Base-by-base conservation (phyloP, 92 coral and sea anemone species). In the Diadumene lineata region DNA sequence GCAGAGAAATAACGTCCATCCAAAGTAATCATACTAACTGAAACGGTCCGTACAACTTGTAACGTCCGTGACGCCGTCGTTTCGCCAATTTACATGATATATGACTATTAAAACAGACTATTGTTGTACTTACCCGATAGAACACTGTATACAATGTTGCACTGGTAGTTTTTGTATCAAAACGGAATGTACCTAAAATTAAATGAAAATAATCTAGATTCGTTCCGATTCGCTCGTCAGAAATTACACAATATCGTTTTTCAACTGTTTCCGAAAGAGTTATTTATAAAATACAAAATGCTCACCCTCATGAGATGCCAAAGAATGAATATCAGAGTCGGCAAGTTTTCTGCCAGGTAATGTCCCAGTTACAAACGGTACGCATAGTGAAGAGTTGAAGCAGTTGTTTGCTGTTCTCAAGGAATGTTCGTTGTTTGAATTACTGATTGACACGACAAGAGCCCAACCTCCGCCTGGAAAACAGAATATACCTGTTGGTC, bases 271-370 rank as follows among this genome's bases (percentile, higher is more conserved):
- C 6, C 13, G 48, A 4, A 38, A 38, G 48, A 4, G 13, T 38
- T 4, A 38, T 38, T 38, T 38, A 13, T 38, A 13, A 38, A 38
- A 38, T 6, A 13, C 48, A 6, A 38, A 38, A 13, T 38, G 1
- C 77, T 29, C 33, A 72, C 77, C 77, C 33, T 72, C 77, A n/a
- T 72, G 55, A 0, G 18, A 29, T 25, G 77, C 77, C 77, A 72
- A 27, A 15, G 43, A 22, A 33, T 31, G 77, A 34, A 72, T 72
- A n/a, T 72, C 77, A 19, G 65, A 9, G 26, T 72, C 77, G n/a
- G 25, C 16, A 0, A 72, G 29, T 46, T 72, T 72, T 38, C 77
- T 23, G n/a, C 66, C 65, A 33, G 27, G 50, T 11, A 72, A 50
- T 22, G 77, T 29, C 23, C 77, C 77, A 17, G 31, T 56, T 48